Evolutionary conservation across 2,888 invertebrate genomes (phyloP), one percentile per base, ranked within the genome.

Genomic region (Rhorus exstirpatorius): DNA sequence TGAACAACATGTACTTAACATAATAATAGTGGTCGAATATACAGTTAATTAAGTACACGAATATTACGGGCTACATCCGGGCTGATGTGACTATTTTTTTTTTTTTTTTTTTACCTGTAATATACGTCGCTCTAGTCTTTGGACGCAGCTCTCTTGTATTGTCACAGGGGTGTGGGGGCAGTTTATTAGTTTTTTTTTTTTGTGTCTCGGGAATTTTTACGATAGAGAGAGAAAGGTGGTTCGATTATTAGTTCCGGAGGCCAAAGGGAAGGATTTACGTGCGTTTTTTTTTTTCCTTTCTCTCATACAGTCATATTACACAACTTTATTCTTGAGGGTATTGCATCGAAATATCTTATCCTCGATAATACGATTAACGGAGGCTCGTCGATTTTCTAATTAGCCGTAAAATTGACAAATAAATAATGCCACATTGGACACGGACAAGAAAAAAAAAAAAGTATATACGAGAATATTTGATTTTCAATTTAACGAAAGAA

Each of bases 1-100:
- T 90, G 87, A 90, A 90, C 90, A 89, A 90, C 88, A 87, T 88
- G 88, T 88, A 89, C 85, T 89, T 84, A 83, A 88, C 84, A 81
- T 83, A 87, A 86, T 84, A 72, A 67, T 83, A 84, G 87, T 85
- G 85, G 85, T 82, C 82, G 84, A 87, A 86, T 86, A 82, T 83
- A 86, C 74, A 83, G 75, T 85, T 81, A 87, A 80, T 87, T 88
- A 89, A 89, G 88, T 89, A 89, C 88, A 86, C 78, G 85, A 76
- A 85, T 79, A 85, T 75, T 85, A 83, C 79, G 81, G 44, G 82
- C 51, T 55, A 76, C 71, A 61, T 85, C 49, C 26, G 72, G 65
- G 63, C 60, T 65, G 55, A 49, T 81, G 14, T 14, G 68, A 77
- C 81, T 79, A 65, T 68, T 60, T 49, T 81, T 53, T 35, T 44